A percentile compares a stretch with the other conserved stretches of the same genome.
Evolutionary conservation across 1,140 invertebrate genomes (phyloP).

Genomic region (Drosophila saltans): DNA sequence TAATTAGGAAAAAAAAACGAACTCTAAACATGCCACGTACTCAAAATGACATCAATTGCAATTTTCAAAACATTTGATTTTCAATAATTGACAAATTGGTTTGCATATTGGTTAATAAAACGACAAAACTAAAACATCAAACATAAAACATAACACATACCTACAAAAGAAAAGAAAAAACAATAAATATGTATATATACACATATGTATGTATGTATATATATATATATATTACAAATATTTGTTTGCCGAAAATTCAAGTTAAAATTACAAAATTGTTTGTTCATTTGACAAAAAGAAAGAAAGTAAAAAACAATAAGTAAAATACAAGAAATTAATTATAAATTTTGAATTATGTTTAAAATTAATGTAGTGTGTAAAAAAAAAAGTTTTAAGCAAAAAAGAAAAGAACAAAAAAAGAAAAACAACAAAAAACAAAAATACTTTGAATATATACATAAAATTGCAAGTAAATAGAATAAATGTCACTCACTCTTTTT

Average conservation of each 20-base stretch:
- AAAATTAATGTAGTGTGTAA: slow-evolving; percentile 78
- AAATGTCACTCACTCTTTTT: slow-evolving; percentile 79
- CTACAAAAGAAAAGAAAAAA: slow-evolving; percentile 12
- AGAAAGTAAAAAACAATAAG: slow-evolving; percentile 52
- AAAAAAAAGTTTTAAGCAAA: slow-evolving; percentile 66
- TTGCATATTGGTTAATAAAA: slow-evolving; percentile 52
- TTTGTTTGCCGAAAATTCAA: slow-evolving; percentile 42
- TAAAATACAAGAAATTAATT: slow-evolving; percentile 60
- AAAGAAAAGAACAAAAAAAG: slow-evolving; percentile 31
- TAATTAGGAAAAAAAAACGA: slow-evolving; percentile 12
- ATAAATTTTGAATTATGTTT: slow-evolving; percentile 74
- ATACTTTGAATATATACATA: slow-evolving; percentile 79
- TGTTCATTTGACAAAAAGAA: slow-evolving; percentile 45
- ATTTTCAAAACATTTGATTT: slow-evolving; percentile 36
- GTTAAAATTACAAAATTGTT: slow-evolving; percentile 54
- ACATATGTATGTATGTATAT: slow-evolving; percentile 1
- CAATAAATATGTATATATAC: slow-evolving; percentile 14
- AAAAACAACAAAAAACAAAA: slow-evolving; percentile 53
- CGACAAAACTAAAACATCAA: slow-evolving; percentile 8
- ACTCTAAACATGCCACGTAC: slow-evolving; percentile 66
- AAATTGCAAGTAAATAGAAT: slow-evolving; percentile 79
- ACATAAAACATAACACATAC: slow-evolving; percentile 5
- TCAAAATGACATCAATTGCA: slow-evolving; percentile 72
- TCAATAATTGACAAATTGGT: slow-evolving; percentile 39
- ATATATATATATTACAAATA: slow-evolving; percentile 14